These are phyloP conservation scores for Nasua narica DNA, from an alignment of 2,797 vertebrate genomes.

Conservation along the genomic window DNA sequence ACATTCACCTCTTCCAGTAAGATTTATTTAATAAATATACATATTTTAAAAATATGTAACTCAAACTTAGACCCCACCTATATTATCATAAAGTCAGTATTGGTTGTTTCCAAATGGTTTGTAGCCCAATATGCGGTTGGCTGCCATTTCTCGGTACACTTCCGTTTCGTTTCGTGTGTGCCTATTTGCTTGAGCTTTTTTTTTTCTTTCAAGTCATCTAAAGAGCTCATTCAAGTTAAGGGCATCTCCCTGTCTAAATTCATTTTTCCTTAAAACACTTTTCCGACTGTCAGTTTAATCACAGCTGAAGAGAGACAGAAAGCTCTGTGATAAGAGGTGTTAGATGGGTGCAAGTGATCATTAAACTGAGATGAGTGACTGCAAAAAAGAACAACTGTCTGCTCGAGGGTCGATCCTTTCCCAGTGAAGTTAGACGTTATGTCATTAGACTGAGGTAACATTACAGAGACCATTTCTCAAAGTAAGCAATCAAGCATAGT, in stretches of 20 bases:
- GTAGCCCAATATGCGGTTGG: background rate
- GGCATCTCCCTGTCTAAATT: background rate
- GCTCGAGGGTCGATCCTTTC: background rate
- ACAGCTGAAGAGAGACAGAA: conserved; percentile 34
- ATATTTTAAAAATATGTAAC: conserved; percentile 7
- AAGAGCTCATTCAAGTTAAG: conserved; percentile 34
- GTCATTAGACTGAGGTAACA: background rate
- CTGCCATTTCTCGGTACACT: background rate
- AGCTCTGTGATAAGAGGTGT: conserved; percentile 1
- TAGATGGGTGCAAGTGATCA: conserved; percentile 6
- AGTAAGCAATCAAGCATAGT: conserved; percentile 1
- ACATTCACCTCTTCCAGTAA: background rate
- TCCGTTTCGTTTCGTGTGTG: background rate
- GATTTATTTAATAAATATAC: background rate
- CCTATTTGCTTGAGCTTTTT: background rate
- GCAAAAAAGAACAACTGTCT: conserved; percentile 27
- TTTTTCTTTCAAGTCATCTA: background rate
- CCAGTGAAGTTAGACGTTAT: conserved; percentile 37
- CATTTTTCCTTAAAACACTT: conserved; percentile 18
- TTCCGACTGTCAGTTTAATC: conserved; percentile 2
- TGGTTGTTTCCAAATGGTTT: background rate
- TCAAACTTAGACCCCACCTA: background rate
- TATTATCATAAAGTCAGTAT: conserved; percentile 15
- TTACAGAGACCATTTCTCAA: conserved; percentile 20
- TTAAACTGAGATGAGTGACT: conserved; percentile 54